These are phyloP conservation scores for Allobates femoralis DNA, from an alignment of 2,797 vertebrate genomes.

Conservation along the genomic window DNA sequence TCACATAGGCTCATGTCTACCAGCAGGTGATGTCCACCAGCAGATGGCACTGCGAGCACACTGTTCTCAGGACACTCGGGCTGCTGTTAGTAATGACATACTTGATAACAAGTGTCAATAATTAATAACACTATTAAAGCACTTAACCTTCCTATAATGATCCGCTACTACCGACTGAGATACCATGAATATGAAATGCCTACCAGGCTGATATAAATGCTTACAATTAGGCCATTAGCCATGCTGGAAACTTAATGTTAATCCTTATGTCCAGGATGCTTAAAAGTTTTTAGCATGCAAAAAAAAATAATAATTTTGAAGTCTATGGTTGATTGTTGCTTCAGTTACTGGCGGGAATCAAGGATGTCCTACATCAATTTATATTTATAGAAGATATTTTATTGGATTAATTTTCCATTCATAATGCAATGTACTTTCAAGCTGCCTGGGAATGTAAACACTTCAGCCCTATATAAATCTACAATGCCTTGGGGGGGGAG, in stretches of 20 bases:
- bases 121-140: conserved; percentile 41
- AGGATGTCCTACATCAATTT: neutral
- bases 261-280: neutral
- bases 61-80: neutral
- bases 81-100: neutral
- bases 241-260: neutral
- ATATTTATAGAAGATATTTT: neutral
- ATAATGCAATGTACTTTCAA: neutral
- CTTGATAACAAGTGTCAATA: conserved; percentile 25
- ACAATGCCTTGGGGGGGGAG: conserved; percentile 56
- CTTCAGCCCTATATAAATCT: conserved; percentile 66
- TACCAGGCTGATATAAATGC: neutral
- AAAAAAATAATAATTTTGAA: neutral
- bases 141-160: conserved; percentile 10
- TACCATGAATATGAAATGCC: conserved; percentile 4
- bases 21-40: conserved; percentile 45
- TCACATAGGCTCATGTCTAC: neutral
- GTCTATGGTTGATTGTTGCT: neutral
- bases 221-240: neutral
- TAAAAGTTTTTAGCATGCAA: neutral
- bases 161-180: neutral
- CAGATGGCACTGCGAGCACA: conserved; percentile 43
- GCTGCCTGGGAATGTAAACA: conserved; percentile 16
- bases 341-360: neutral
- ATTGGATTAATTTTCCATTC: conserved; percentile 4